Percentiles rank a stretch among this genome's conserved stretches.
phyloP scores from a whole-genome alignment of 1,140 invertebrate species.

The Drosophila paulistorum region DNA sequence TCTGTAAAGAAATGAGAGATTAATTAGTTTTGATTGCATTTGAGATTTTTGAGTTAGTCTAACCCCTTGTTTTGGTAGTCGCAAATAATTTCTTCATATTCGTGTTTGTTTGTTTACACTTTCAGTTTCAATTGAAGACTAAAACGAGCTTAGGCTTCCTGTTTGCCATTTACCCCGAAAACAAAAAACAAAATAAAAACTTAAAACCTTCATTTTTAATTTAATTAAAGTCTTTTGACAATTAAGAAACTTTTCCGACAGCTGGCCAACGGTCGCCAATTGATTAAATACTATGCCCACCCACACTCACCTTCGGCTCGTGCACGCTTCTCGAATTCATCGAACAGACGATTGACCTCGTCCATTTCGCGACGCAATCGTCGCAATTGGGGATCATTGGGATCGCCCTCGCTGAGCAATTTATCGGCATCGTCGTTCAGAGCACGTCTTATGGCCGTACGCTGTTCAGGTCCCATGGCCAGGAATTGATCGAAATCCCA shows the following conservation, averaged over 20 bases:
- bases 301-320: conserved; percentile 88
- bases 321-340: conserved; percentile 95
- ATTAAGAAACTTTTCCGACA: conserved; percentile 49
- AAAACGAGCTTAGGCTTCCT: conserved; percentile 55
- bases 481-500: conserved; percentile 97
- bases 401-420: conserved; percentile 95
- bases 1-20: conserved; percentile 84
- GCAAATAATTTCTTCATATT: conserved; percentile 73
- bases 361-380: conserved; percentile 95
- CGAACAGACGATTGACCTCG: conserved; percentile 97
- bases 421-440: conserved; percentile 99
- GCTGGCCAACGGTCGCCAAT: conserved; percentile 68
- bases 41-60: not conserved
- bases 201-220: conserved; percentile 59
- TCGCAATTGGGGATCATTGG: conserved; percentile 95
- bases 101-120: conserved; percentile 32
- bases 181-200: conserved; percentile 12
- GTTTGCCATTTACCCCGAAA: conserved; percentile 30
- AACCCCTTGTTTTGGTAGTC: conserved; percentile 67
- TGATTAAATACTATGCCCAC: conserved; percentile 54
- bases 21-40: not conserved
- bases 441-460: conserved; percentile 96
- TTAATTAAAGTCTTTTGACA: conserved; percentile 61
- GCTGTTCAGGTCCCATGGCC: conserved; percentile 96
- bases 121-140: conserved; percentile 52